phyloP scores from a whole-genome alignment of 1,140 invertebrate species.

The Vanessa atalanta region DNA sequence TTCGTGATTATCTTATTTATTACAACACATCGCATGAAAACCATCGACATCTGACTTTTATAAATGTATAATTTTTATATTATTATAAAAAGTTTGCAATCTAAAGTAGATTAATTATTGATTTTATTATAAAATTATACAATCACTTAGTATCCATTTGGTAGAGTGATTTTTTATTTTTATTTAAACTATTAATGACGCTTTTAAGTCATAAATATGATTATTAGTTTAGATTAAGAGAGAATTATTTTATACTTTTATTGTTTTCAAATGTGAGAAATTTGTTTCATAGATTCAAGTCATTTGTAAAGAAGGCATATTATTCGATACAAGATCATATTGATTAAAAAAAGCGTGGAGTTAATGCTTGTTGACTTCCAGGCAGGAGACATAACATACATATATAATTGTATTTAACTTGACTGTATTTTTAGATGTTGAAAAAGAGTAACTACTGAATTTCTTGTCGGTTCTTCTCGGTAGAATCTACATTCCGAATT shows the following conservation, averaged over 20 bases:
- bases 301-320: too few species aligned
- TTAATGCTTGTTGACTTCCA: too few species aligned
- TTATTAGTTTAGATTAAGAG: background rate
- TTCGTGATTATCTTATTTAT: constrained; percentile 15
- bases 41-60: background rate
- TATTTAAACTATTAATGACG: background rate
- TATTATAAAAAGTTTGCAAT: background rate
- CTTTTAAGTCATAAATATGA: background rate
- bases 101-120: constrained; percentile 2
- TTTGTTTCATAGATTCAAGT: too few species aligned
- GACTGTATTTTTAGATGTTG: too few species aligned
- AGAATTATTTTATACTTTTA: background rate
- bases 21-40: background rate
- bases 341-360: too few species aligned
- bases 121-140: constrained; percentile 5
- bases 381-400: too few species aligned
- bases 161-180: background rate
- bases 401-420: too few species aligned
- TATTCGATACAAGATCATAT: too few species aligned
- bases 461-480: too few species aligned
- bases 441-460: too few species aligned
- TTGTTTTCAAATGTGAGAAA: background rate
- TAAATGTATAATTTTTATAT: constrained; percentile 3
- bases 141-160: background rate
- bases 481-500: too few species aligned